phyloP scores from a whole-genome alignment of 2,797 vertebrate species.

The Catamblyrhynchus diadema region DNA sequence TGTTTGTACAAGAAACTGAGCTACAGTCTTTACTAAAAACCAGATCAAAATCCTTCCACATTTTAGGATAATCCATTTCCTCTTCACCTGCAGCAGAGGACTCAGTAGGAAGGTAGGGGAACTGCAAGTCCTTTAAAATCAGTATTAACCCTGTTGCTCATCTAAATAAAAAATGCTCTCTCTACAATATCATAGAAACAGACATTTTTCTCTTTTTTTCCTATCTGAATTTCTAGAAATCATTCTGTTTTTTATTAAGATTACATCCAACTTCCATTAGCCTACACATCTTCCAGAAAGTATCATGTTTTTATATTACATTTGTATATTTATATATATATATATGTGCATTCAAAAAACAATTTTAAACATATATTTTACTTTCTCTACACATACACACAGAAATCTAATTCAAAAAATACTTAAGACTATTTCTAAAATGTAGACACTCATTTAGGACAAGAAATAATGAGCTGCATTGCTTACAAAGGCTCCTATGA shows the following conservation, averaged over 20 bases:
- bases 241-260: neutral
- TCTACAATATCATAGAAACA: neutral
- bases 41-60: neutral
- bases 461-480: neutral
- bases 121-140: neutral
- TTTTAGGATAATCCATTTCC: neutral
- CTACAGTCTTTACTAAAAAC: neutral
- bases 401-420: neutral
- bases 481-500: neutral
- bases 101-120: neutral
- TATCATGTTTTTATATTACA: neutral
- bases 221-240: neutral
- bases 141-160: neutral
- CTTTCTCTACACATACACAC: neutral
- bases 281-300: neutral
- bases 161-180: neutral
- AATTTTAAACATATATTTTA: neutral
- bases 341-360: neutral
- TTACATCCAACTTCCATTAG: neutral
- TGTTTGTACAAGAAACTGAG: neutral
- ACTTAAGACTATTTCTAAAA: neutral
- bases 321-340: neutral
- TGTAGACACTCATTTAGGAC: neutral
- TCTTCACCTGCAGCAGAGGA: neutral
- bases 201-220: neutral